Percentiles rank a stretch among this genome's conserved stretches.
These are phyloP conservation scores for Propithecus perrieri DNA, from an alignment of 2,797 vertebrate genomes.

Conservation along the genomic window DNA sequence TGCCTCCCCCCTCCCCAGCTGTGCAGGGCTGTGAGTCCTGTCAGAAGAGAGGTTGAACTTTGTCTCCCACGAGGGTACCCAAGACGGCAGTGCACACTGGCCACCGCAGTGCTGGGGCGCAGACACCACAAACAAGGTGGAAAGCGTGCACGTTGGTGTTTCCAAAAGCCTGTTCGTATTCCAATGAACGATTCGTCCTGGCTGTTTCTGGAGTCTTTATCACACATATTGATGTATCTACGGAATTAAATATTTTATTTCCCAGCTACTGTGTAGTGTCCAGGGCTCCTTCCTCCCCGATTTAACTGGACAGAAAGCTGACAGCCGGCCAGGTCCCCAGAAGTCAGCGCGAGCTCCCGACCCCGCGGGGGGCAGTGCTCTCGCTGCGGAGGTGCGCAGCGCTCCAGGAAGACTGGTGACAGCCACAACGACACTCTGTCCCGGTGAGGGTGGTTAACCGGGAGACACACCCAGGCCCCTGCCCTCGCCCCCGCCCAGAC, in stretches of 20 bases:
- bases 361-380: neutral
- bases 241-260: neutral
- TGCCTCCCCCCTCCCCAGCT: no score
- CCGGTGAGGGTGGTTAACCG: neutral
- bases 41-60: neutral
- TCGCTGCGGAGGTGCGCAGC: neutral
- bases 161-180: neutral
- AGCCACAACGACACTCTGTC: neutral
- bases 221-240: neutral
- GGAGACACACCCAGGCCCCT: neutral
- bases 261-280: neutral
- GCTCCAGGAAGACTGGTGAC: neutral
- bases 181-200: neutral
- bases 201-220: neutral
- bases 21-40: neutral
- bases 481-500: neutral
- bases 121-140: neutral
- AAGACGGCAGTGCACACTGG: neutral
- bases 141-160: neutral
- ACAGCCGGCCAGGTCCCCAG: neutral
- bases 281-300: neutral
- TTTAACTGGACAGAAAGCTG: neutral
- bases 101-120: no score
- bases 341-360: no score
- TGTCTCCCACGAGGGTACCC: rapidly evolving